phyloP scores from a whole-genome alignment of 2,113 vertebrate species.

The Mesembrinibis cayennensis region DNA sequence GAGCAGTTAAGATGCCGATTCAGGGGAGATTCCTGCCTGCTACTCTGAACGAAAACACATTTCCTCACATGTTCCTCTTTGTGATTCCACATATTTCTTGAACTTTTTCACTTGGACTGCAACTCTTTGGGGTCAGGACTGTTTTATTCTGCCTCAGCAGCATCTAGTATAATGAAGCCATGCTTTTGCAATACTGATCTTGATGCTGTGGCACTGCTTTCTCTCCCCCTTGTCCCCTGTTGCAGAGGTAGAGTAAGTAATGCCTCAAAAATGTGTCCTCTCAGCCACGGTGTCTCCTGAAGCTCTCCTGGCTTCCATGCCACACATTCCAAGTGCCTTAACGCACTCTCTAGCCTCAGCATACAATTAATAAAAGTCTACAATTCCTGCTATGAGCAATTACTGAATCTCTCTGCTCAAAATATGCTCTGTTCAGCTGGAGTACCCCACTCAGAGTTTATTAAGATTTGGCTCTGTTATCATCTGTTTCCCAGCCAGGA shows the following conservation, averaged over 20 bases:
- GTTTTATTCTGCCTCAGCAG: neutral
- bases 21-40: neutral
- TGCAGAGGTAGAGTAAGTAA: neutral
- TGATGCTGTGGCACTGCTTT: neutral
- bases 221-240: neutral
- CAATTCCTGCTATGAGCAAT: slow-evolving; percentile 18
- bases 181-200: neutral
- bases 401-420: slow-evolving; percentile 4
- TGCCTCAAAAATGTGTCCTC: slow-evolving; percentile 3
- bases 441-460: slow-evolving; percentile 53
- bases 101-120: neutral
- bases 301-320: neutral
- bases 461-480: slow-evolving; percentile 43
- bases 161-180: neutral
- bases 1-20: neutral
- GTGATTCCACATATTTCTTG: neutral
- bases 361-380: slow-evolving; percentile 23
- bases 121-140: neutral
- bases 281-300: neutral
- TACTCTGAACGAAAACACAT: rapidly evolving
- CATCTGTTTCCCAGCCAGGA: slow-evolving; percentile 34
- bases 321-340: slow-evolving; percentile 12
- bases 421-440: slow-evolving; percentile 34
- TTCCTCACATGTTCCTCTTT: neutral
- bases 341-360: neutral